These are phyloP conservation scores for Carassius carassius DNA, from an alignment of 2,113 vertebrate genomes.

Conservation along the genomic window DNA sequence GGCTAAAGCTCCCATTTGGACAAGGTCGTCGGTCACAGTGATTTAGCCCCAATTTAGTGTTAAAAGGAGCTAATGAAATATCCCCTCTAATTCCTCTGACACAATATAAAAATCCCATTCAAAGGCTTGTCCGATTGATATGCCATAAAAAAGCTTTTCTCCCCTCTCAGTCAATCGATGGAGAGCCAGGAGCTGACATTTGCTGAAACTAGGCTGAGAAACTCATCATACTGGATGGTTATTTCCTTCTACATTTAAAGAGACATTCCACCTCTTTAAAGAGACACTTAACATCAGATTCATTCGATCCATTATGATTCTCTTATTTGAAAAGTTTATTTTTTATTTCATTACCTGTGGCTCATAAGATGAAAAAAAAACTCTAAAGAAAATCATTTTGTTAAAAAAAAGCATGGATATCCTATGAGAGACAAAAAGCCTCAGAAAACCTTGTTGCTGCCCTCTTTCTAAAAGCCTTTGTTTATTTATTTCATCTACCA, in stretches of 20 bases:
- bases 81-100: slow-evolving; percentile 41
- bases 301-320: slow-evolving; percentile 11
- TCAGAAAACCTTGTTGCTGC: not conserved
- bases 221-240: not conserved
- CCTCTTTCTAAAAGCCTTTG: not conserved
- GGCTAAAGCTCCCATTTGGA: slow-evolving; percentile 19
- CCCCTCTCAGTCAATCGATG: slow-evolving; percentile 23
- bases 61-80: slow-evolving; percentile 30
- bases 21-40: slow-evolving; percentile 43
- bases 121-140: slow-evolving; percentile 9
- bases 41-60: slow-evolving; percentile 45
- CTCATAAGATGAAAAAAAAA: not conserved
- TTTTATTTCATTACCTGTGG: not conserved
- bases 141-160: not conserved
- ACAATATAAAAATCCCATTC: slow-evolving; percentile 34
- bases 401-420: no score
- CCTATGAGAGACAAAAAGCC: not conserved
- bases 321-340: not conserved
- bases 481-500: not conserved
- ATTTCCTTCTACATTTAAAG: slow-evolving; percentile 14
- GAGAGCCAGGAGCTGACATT: slow-evolving; percentile 33
- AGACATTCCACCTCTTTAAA: slow-evolving; percentile 28
- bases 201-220: slow-evolving; percentile 16
- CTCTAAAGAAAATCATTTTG: not conserved
- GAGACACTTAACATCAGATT: slow-evolving; percentile 28